Evolutionary conservation across 2,113 vertebrate species (phyloP).

Genomic region (Vulpes lagopus): DNA sequence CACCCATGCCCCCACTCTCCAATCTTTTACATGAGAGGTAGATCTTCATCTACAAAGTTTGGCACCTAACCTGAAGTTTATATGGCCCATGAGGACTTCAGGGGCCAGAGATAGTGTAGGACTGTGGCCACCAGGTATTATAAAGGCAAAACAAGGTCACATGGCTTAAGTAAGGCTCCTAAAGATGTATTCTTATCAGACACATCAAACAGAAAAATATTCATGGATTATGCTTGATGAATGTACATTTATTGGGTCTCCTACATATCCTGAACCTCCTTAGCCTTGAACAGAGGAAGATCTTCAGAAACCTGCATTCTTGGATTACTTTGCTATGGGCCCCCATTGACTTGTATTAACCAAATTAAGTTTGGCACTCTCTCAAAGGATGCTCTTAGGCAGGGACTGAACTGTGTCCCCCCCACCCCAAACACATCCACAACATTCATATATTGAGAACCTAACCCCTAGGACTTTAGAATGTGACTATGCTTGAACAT

Average conservation of each 20-base stretch:
- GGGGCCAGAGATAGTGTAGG: not conserved
- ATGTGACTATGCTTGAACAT: not conserved
- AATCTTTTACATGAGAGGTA: not conserved
- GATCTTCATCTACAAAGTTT: not conserved
- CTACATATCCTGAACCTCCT: not conserved
- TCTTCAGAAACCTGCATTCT: not conserved
- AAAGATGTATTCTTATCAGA: not conserved
- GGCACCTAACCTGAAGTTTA: not conserved
- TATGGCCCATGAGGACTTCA: not conserved
- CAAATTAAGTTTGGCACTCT: not conserved
- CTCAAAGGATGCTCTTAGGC: not conserved
- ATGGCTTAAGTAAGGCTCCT: not conserved
- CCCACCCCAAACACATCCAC: not conserved
- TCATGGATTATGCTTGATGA: not conserved
- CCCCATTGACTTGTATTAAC: not conserved
- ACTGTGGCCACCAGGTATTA: not conserved
- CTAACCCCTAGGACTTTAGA: not conserved
- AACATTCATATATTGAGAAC: not conserved
- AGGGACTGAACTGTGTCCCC: not conserved
- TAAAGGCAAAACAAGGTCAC: not conserved
- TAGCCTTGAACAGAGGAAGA: not conserved
- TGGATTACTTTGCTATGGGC: not conserved
- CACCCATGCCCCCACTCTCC: no score
- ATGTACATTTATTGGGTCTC: not conserved
- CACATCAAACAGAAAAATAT: not conserved